phyloP scores from a whole-genome alignment of 2,113 vertebrate genomes.

The Calyptommatus sinebrachiatus region DNA sequence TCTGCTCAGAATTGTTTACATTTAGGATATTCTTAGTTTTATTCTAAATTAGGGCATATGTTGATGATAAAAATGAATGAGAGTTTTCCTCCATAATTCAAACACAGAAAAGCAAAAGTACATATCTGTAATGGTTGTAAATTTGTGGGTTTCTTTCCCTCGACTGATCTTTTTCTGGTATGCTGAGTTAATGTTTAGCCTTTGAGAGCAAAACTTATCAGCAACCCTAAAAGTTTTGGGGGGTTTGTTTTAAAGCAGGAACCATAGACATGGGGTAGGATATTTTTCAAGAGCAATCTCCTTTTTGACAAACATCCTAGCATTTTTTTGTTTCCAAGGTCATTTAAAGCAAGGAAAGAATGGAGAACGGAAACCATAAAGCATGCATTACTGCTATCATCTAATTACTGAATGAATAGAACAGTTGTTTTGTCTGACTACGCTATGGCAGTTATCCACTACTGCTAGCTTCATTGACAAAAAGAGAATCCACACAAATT shows the following conservation, averaged over 20 bases:
- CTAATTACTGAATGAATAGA: constrained; percentile 79
- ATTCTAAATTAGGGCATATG: constrained; percentile 50
- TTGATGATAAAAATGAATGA: constrained; percentile 18
- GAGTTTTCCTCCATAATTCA: constrained; percentile 10
- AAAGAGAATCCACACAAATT: constrained; percentile 78
- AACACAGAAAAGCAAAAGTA: constrained; percentile 41
- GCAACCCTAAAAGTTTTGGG: constrained; percentile 47
- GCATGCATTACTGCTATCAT: constrained; percentile 72
- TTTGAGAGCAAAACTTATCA: constrained; percentile 71
- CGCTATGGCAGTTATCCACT: constrained; percentile 70
- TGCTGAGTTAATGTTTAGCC: constrained; percentile 58
- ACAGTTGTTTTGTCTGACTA: constrained; percentile 78
- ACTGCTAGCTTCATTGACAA: constrained; percentile 78
- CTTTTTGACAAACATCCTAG: constrained; percentile 69
- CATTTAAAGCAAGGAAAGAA: constrained; percentile 73
- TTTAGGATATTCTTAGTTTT: constrained; percentile 42
- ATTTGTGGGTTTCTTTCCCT: constrained; percentile 29
- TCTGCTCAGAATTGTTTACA: constrained; percentile 46
- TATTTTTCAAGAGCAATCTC: constrained; percentile 69
- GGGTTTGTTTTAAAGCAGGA: neutral
- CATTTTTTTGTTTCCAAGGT: constrained; percentile 69
- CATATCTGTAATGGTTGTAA: constrained; percentile 8
- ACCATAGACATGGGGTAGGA: constrained; percentile 57
- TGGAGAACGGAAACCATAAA: constrained; percentile 78
- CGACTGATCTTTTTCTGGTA: constrained; percentile 46